Conservation (phyloP, 2,888 invertebrate genomes). For the Scrobipalpa costella region DNA sequence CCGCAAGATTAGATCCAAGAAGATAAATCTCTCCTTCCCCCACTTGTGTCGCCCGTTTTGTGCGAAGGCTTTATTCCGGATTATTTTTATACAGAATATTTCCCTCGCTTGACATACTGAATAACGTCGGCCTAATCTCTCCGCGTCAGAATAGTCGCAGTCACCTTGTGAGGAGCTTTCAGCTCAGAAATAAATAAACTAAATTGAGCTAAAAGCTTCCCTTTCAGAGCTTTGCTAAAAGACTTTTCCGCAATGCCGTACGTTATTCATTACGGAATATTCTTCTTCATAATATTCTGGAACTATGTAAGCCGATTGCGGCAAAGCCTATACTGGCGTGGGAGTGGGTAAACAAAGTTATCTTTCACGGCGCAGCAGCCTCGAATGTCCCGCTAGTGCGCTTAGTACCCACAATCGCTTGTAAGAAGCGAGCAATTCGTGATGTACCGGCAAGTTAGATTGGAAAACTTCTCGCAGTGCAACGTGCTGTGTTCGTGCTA, state of each 20-base stretch:
- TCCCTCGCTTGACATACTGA: slow-evolving; percentile 58
- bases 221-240: slow-evolving; percentile 8
- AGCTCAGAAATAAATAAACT: not conserved
- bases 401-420: slow-evolving; percentile 47
- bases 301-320: slow-evolving; percentile 12
- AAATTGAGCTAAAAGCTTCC: slow-evolving; percentile 12
- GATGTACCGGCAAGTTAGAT: slow-evolving; percentile 70
- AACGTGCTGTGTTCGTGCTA: slow-evolving; percentile 56
- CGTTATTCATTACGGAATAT: slow-evolving; percentile 7
- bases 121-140: slow-evolving; percentile 61
- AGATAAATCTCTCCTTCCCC: slow-evolving; percentile 74
- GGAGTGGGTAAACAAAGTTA: slow-evolving; percentile 1
- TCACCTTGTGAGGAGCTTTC: slow-evolving; percentile 12
- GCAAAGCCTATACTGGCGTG: not conserved
- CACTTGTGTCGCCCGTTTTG: slow-evolving; percentile 60
- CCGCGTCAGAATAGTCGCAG: slow-evolving; percentile 31
- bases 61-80: slow-evolving; percentile 72
- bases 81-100: slow-evolving; percentile 75
- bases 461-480: slow-evolving; percentile 67
- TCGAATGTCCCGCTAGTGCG: slow-evolving; percentile 40
- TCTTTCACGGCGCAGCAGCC: not conserved
- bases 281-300: not conserved
- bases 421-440: slow-evolving; percentile 61
- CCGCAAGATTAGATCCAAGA: slow-evolving; percentile 77
- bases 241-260: not conserved